Base-by-base conservation (phyloP, 2,888 invertebrate species). In the Macrosiphum euphorbiae region DNA sequence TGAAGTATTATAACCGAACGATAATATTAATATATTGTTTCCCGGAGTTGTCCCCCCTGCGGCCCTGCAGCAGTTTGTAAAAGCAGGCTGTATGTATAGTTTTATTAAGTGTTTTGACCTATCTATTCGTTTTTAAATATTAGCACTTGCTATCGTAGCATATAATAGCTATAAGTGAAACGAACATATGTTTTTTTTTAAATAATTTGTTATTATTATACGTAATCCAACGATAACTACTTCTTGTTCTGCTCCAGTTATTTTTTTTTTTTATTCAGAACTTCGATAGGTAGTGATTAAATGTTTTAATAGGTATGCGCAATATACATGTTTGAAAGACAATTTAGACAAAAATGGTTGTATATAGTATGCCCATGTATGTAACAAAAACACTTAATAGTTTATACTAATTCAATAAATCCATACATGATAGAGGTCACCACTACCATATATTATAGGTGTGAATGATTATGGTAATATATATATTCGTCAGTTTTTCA, bases 51-150 rank as follows among this genome's bases (percentile, higher is more conserved):
- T 35, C 20, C 20, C 35, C 35, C 35, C 7, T n/a, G 78, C 35
- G 20, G 35, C 20, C 8, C n/a, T 35, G n/a, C 35, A 78, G 16
- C 78, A 78, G 86, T 47, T 47, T 47, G 11, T 86, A 28, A 28
- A 47, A 47, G 5, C 47, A 47, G 16, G 2, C 47, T 86, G 7
- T 16, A 86, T 86, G 5, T 24, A 41, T 78, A 78, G 35, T 41
- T 78, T 20, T 78, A 67, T 86, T 86, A 47, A 44, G 86, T 86
- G 86, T 44, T n/a, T 86, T 86, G 28, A 86, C 47, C 44, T 86
- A 47, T 86, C 35, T 78, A 78, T n/a, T 78, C 35, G 20, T 78
- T 78, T 78, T 78, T 35, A 35, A 78, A 41, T 78, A 78, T 78
- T 35, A 78, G 35, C 3, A 35, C 35, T 78, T 67, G 16, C 20